Percentiles rank a stretch among this genome's conserved stretches.
These are phyloP conservation scores for Coregonus sp. DNA, from an alignment of 2,797 vertebrate genomes.

Conservation along the genomic window DNA sequence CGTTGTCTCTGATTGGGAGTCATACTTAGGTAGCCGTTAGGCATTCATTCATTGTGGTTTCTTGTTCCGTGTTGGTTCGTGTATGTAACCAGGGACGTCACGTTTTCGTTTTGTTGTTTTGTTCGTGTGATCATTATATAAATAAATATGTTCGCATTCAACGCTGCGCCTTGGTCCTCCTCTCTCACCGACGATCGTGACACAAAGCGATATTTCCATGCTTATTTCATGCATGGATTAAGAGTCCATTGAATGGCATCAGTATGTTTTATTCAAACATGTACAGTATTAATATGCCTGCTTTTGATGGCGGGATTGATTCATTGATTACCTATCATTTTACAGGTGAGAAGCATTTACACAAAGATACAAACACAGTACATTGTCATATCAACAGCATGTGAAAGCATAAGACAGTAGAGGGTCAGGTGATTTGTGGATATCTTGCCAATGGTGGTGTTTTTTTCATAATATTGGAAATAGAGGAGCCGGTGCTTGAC, in stretches of 20 bases:
- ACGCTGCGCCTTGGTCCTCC: too few species aligned
- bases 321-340: slow-evolving; percentile 67
- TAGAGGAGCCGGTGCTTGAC: slow-evolving; percentile 17
- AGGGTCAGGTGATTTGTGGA: slow-evolving; percentile 1
- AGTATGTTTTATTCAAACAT: slow-evolving; percentile 61
- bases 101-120: too few species aligned
- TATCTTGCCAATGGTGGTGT: neutral
- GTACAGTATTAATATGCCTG: slow-evolving; percentile 68
- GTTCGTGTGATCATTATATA: too few species aligned
- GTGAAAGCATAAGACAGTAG: neutral
- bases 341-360: slow-evolving; percentile 59
- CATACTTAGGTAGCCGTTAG: too few species aligned
- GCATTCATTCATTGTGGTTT: too few species aligned
- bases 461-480: slow-evolving; percentile 26
- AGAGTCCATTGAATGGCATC: slow-evolving; percentile 76
- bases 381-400: slow-evolving; percentile 7
- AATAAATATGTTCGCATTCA: too few species aligned
- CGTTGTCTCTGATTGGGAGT: too few species aligned
- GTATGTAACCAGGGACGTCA: too few species aligned
- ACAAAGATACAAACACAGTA: slow-evolving; percentile 35
- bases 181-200: too few species aligned
- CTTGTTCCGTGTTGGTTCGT: too few species aligned
- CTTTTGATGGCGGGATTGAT: slow-evolving; percentile 68
- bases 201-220: slow-evolving; percentile 66
- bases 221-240: slow-evolving; percentile 76